Evolutionary conservation across 2,113 vertebrate species (phyloP).

Genomic region (Phaetusa simplex): DNA sequence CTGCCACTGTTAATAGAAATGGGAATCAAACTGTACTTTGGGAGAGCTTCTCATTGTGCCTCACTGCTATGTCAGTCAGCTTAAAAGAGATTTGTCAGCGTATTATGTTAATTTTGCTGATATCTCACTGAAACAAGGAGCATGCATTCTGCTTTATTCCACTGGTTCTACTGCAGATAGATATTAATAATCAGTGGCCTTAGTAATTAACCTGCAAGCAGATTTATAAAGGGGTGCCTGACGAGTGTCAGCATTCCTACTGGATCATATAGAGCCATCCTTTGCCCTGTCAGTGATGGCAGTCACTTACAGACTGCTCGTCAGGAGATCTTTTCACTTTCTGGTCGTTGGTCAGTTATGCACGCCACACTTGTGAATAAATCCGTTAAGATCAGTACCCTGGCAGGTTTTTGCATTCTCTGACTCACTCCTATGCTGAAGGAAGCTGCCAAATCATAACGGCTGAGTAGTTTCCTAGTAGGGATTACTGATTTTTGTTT

Average conservation of each 20-base stretch:
- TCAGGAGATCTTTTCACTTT: background rate
- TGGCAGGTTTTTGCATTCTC: background rate
- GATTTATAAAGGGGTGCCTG: background rate
- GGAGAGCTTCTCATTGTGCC: background rate
- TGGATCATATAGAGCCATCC: background rate
- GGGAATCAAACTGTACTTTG: background rate
- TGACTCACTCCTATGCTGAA: background rate
- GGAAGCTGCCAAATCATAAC: constrained; percentile 40
- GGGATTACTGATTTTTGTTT: background rate
- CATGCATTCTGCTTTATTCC: background rate
- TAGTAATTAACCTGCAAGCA: background rate
- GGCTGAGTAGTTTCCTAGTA: constrained; percentile 27
- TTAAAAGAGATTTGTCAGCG: background rate
- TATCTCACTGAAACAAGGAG: background rate
- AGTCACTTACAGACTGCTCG: background rate
- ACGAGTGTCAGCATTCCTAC: background rate
- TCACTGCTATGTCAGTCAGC: fast-evolving
- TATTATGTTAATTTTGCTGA: background rate
- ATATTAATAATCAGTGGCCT: background rate
- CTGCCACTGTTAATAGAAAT: background rate
- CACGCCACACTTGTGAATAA: background rate
- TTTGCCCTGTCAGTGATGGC: background rate
- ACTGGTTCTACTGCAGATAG: background rate
- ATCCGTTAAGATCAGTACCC: background rate
- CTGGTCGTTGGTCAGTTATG: background rate